Evolutionary conservation across 2,113 vertebrate genomes (phyloP), one percentile per base, ranked within the genome.

Genomic region (Macquaria australasica): DNA sequence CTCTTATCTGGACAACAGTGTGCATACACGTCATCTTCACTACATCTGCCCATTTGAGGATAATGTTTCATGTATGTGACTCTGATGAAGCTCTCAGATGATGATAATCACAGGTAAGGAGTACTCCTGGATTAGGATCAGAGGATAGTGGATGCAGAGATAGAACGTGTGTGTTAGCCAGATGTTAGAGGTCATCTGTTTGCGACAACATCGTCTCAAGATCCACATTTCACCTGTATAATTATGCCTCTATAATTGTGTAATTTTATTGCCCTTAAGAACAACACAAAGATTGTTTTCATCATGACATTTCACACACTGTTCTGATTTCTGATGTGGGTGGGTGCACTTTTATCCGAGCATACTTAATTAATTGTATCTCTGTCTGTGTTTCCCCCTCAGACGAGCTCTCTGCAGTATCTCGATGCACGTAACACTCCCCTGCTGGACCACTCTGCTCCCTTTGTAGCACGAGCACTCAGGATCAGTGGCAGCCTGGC

Each of bases 381-480:
- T 73, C 43, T 85, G 58, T 63, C 15, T 11, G 41, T 64, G 34
- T 89, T 53, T 55, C 73, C 63, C 63, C 28, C 59, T 50, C 92
- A 99, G 98, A 98, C 97, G 0, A 98, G 96, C 88, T 99, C 97
- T 81, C 96, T 99, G 84, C 97, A 98, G 95, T 97, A 97, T 83
- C 95, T 99, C 75, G 98, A 99, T 0, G 98, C 98, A 16, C 96
- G 97, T 1, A 97, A 96, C 95, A 98, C 97, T 0, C 98, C 98
- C 0, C 85, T 99, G 70, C 94, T 98, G 93, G 98, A 99, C 84
- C 96, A 97, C 87, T 97, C 98, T 0, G 97, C 97, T 0, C 98
- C 98, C 0, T 99, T 99, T 5, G 98, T 99, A 59, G 98, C 98
- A 0, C 96, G 98, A 0, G 98, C 98, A 0, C 95, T 99, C 34